Percentiles rank a stretch among this genome's conserved stretches.
Conservation (phyloP, 2,888 invertebrate species). For the Podotricha telesiphe region DNA sequence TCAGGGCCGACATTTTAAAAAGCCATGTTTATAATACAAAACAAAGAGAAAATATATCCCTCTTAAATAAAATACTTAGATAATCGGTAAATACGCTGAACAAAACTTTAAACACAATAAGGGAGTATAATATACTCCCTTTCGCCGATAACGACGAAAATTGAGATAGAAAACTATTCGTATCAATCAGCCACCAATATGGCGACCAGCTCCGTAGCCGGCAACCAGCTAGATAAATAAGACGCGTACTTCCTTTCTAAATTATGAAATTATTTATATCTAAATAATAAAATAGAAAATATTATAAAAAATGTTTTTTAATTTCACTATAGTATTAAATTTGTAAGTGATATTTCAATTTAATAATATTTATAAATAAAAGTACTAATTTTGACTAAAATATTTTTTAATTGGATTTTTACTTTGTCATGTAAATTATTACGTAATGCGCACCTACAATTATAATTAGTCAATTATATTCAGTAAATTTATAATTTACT, state of each 20-base stretch:
- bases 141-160: constrained; percentile 87
- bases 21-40: constrained; percentile 88
- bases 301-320: constrained; percentile 37
- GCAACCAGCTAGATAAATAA: constrained; percentile 71
- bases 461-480: neutral
- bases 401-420: neutral
- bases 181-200: constrained; percentile 86
- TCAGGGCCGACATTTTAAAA: constrained; percentile 91
- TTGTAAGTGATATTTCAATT: neutral
- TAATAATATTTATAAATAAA: constrained; percentile 13
- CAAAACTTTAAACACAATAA: constrained; percentile 70
- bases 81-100: constrained; percentile 62
- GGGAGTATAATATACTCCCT: constrained; percentile 86
- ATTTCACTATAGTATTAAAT: constrained; percentile 6
- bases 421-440: constrained; percentile 14
- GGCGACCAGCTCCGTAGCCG: constrained; percentile 85
- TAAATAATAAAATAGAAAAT: constrained; percentile 9
- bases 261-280: constrained; percentile 33
- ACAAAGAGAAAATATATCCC: constrained; percentile 78
- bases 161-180: constrained; percentile 69
- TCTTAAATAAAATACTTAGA: constrained; percentile 59
- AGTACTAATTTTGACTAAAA: constrained; percentile 31
- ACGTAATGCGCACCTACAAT: constrained; percentile 1
- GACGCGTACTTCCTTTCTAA: constrained; percentile 72
- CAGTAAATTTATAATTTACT: neutral